A percentile compares a stretch with the other conserved stretches of the same genome.
Evolutionary conservation across 2,888 invertebrate species (phyloP).

Genomic region (Rosalia funebris): DNA sequence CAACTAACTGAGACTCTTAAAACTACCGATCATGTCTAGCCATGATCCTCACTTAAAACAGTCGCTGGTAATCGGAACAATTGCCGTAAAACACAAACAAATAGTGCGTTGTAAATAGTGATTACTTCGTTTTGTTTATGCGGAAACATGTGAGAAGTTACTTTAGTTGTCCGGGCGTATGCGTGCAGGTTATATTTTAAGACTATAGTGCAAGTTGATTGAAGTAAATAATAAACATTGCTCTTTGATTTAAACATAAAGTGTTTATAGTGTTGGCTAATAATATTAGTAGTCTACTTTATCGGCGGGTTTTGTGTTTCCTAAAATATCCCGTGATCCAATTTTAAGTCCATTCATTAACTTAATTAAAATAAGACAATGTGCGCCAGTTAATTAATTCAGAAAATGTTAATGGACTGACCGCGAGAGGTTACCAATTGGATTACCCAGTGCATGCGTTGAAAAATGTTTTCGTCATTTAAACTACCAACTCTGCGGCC

Average conservation of each 20-base stretch:
- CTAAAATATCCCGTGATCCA: conserved; percentile 24
- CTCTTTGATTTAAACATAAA: conserved; percentile 19
- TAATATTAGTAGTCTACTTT: conserved; percentile 30
- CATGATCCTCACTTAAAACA: conserved; percentile 6
- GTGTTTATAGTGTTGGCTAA: conserved; percentile 39
- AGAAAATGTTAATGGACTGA: conserved; percentile 18
- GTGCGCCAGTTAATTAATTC: conserved; percentile 17
- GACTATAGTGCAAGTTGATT: conserved; percentile 8
- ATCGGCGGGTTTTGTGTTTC: conserved; percentile 26
- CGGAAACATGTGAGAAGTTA: conserved; percentile 18
- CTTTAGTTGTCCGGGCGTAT: conserved; percentile 1
- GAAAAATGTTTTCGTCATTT: conserved; percentile 69
- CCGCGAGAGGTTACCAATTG: conserved; percentile 11
- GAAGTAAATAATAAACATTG: conserved; percentile 26
- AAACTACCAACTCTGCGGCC: conserved; percentile 67
- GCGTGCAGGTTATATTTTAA: conserved; percentile 19
- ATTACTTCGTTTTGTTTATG: conserved; percentile 3
- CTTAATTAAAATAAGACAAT: conserved; percentile 34
- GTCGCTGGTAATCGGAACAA: conserved; percentile 4
- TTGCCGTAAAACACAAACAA: conserved; percentile 18
- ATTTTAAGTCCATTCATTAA: conserved; percentile 43
- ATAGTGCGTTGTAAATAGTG: conserved; percentile 1
- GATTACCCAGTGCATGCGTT: conserved; percentile 14
- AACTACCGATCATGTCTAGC: conserved; percentile 35
- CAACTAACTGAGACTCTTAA: conserved; percentile 28